Conservation (phyloP, 2,888 invertebrate species). For the Syrista parreyssii region DNA sequence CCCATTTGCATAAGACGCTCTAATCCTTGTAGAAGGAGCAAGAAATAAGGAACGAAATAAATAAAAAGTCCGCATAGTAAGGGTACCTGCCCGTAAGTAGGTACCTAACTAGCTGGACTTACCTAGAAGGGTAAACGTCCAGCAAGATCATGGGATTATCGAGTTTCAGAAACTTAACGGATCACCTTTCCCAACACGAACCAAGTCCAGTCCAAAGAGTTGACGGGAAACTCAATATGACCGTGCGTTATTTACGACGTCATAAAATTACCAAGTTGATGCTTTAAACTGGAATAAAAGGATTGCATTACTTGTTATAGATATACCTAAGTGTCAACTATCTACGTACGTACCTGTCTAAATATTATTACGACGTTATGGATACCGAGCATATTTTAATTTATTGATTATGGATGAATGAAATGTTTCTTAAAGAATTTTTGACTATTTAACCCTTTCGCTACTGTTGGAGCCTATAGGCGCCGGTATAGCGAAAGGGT, state of each 20-base stretch:
- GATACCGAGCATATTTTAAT: neutral
- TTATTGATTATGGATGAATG: neutral
- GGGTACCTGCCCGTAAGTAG: neutral
- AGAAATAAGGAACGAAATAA: neutral
- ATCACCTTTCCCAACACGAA: neutral
- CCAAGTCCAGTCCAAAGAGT: slow-evolving; percentile 10
- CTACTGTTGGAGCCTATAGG: too few species aligned
- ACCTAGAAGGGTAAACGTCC: neutral
- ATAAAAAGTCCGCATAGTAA: neutral
- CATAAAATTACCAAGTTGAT: slow-evolving; percentile 64
- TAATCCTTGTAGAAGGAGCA: neutral
- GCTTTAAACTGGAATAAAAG: slow-evolving; percentile 60
- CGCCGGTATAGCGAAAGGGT: too few species aligned
- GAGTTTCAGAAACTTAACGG: neutral
- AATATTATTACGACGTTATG: neutral
- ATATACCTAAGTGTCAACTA: neutral
- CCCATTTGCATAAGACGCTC: neutral
- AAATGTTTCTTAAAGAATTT: neutral
- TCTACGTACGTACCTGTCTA: neutral
- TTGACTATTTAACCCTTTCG: too few species aligned
- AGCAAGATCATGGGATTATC: neutral
- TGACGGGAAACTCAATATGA: slow-evolving; percentile 63
- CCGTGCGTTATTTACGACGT: slow-evolving; percentile 60
- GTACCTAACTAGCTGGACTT: neutral
- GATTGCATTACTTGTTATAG: slow-evolving; percentile 37